Base-by-base conservation (phyloP, 23 tunicate species). In the Styela clava region DNA sequence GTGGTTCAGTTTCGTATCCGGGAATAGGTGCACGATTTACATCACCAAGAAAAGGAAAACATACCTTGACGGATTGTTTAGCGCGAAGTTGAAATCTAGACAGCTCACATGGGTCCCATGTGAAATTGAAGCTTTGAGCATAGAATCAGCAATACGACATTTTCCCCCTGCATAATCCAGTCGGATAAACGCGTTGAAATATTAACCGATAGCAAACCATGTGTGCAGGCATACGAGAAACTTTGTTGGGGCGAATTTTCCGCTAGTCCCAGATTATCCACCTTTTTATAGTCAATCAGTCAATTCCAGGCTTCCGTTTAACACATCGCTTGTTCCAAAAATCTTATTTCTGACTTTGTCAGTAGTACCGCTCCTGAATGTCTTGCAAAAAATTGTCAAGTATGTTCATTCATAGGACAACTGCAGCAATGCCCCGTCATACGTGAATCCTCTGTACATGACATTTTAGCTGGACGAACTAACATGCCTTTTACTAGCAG, bases 111-210 rank as follows among this genome's bases (percentile, higher is more conserved):
- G 69, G 69, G 18, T 64, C 18, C 69, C 69, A 16, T 64, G 69
- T 19, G 69, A 64, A 27, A 64, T 64, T 24, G 69, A 64, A 64
- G 69, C 69, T 3, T 27, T 64, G 31, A 64, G 69, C 18, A 64
- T 64, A 7, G 69, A 3, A 9, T 64, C 69, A 3, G 69, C 69
- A 7, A 27, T 64, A 9, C 29, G 7, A 5, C 69, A 64, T 64
- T 64, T 64, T 24, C 30, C 18, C 71, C 2, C 0, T 1, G 0
- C 21, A 1, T 1, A 26, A 67, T 18, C 23, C 71, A 22, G 0
- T 67, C 71, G 19, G 22, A 24, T 22, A 18, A 67, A 18, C 71
- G 18, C 18, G 22, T 24, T 0, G 22, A 27, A 26, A 23, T 67
- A 67, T 67, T 67, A 0, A 67, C 71, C 31, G 23, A 67, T 67